Conservation (phyloP, 1,140 invertebrate species). For the Rhyacophila brunnea region DNA sequence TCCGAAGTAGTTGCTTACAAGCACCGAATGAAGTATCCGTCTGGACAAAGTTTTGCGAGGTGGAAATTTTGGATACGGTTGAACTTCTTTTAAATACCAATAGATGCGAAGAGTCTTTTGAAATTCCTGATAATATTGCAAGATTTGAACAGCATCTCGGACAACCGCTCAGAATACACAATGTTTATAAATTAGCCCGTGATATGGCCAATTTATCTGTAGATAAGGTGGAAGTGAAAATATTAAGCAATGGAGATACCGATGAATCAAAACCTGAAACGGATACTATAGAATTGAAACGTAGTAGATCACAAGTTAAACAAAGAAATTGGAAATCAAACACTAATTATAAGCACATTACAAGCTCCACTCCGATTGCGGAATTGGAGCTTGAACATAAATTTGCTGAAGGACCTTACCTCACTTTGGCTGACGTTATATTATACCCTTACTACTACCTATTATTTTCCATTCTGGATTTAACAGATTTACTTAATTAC, state of each 20-base stretch:
- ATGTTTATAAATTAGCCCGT: slow-evolving; percentile 75
- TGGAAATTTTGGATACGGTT: slow-evolving; percentile 65
- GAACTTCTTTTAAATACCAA: slow-evolving; percentile 25
- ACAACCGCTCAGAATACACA: slow-evolving; percentile 84
- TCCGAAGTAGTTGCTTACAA: slow-evolving; percentile 73
- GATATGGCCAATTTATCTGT: slow-evolving; percentile 55
- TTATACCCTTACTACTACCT: slow-evolving; percentile 71
- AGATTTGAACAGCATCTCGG: slow-evolving; percentile 83
- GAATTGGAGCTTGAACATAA: slow-evolving; percentile 63
- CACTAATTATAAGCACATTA: slow-evolving; percentile 39
- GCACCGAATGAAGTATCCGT: slow-evolving; percentile 82
- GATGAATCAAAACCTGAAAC: slow-evolving; percentile 26
- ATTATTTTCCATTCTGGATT: slow-evolving; percentile 57
- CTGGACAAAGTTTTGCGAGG: slow-evolving; percentile 92
- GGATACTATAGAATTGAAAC: slow-evolving; percentile 24
- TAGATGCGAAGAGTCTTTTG: slow-evolving; percentile 26
- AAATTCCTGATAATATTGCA: slow-evolving; percentile 63
- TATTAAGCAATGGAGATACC: slow-evolving; percentile 24
- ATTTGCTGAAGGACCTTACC: slow-evolving; percentile 79
- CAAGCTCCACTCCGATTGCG: slow-evolving; percentile 50
- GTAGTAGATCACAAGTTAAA: slow-evolving; percentile 40
- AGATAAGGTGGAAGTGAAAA: slow-evolving; percentile 33
- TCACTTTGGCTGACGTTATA: slow-evolving; percentile 83
- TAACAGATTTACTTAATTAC: slow-evolving; percentile 49
- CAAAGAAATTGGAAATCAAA: slow-evolving; percentile 52